Evolutionary conservation across 1,140 invertebrate genomes (phyloP).

Genomic region (Eriosoma lanigerum): DNA sequence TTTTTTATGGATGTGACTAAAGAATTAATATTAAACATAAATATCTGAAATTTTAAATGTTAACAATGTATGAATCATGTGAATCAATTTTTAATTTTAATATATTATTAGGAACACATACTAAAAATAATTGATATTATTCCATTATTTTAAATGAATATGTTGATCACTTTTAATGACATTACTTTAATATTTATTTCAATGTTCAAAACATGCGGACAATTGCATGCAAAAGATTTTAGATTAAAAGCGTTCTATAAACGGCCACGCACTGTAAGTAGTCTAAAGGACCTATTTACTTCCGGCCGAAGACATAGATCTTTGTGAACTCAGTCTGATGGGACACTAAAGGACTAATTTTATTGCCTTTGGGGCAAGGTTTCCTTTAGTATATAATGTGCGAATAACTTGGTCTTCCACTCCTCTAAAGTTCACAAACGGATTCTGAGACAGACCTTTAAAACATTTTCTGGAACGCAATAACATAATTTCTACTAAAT

Average conservation of each 20-base stretch:
- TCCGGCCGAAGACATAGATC: slow-evolving; percentile 1
- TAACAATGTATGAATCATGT: too few relatives aligned
- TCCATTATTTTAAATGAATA: not conserved
- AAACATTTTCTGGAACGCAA: slow-evolving; percentile 15
- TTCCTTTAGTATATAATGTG: slow-evolving; percentile 20
- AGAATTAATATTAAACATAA: too few relatives aligned
- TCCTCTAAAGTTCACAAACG: not conserved
- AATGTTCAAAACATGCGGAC: not conserved
- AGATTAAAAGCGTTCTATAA: not conserved
- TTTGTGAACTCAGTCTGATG: not conserved
- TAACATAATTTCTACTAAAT: too few relatives aligned
- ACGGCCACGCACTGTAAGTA: not conserved
- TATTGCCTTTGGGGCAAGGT: not conserved
- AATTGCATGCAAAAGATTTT: not conserved
- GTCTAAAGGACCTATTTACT: slow-evolving; percentile 30
- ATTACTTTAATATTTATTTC: not conserved
- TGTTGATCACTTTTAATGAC: not conserved
- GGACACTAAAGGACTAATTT: slow-evolving; percentile 46
- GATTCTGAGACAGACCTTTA: not conserved
- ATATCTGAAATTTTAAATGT: too few relatives aligned
- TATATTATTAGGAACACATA: too few relatives aligned
- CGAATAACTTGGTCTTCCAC: slow-evolving; percentile 1
- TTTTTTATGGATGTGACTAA: too few relatives aligned
- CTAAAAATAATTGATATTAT: too few relatives aligned
- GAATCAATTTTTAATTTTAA: too few relatives aligned